Evolutionary conservation across 92 coral and sea anemone genomes (phyloP).

Genomic region (Montipora capitata): DNA sequence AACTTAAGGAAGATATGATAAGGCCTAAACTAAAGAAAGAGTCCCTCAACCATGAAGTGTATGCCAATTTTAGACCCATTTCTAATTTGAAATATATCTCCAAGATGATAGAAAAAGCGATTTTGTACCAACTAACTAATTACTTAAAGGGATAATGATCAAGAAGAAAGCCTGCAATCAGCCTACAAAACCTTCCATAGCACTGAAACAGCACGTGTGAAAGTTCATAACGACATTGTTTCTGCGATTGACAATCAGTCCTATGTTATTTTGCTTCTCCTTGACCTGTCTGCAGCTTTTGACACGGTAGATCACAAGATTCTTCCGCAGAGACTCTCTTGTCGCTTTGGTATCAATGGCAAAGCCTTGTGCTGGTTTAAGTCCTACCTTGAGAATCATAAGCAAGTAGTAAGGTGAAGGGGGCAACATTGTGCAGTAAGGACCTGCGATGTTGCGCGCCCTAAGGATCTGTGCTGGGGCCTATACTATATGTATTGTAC

Average conservation of each 20-base stretch:
- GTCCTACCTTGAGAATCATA: slow-evolving; percentile 42
- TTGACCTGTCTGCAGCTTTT: slow-evolving; percentile 18
- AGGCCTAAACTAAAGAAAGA: slow-evolving; percentile 69
- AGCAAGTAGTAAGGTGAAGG: slow-evolving; percentile 36
- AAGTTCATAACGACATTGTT: slow-evolving; percentile 59
- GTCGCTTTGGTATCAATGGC: slow-evolving; percentile 60
- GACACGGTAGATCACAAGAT: slow-evolving; percentile 39
- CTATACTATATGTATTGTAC: slow-evolving; percentile 36
- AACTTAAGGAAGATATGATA: slow-evolving; percentile 55
- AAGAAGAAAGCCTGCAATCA: slow-evolving; percentile 58
- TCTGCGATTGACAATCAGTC: slow-evolving; percentile 18
- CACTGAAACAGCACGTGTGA: slow-evolving; percentile 66
- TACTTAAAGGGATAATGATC: slow-evolving; percentile 26
- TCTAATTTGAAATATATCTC: slow-evolving; percentile 58
- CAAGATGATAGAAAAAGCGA: slow-evolving; percentile 48
- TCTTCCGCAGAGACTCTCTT: slow-evolving; percentile 29
- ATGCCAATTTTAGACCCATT: slow-evolving; percentile 62
- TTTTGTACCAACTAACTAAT: not conserved
- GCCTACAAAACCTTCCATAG: slow-evolving; percentile 62
- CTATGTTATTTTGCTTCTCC: slow-evolving; percentile 49
- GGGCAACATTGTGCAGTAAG: slow-evolving; percentile 21
- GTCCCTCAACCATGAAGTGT: slow-evolving; percentile 49
- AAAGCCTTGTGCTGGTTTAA: slow-evolving; percentile 56
- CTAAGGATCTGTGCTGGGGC: slow-evolving; percentile 64
- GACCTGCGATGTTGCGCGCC: not conserved